Evolutionary conservation across 2,888 invertebrate genomes (phyloP).

Genomic region (Monopis laevigella): DNA sequence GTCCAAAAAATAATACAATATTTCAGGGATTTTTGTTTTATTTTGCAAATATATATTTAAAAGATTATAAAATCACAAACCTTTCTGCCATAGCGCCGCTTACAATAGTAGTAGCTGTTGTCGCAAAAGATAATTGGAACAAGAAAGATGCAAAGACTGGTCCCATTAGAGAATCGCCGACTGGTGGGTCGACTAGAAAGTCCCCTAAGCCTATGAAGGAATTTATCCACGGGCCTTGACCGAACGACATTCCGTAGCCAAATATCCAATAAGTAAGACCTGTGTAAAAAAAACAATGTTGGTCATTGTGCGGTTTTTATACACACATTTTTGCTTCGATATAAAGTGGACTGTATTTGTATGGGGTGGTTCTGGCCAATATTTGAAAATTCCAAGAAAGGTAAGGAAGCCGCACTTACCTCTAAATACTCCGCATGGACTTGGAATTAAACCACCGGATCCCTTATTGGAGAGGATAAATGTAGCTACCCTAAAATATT

Average conservation of each 20-base stretch:
- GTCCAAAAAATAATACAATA: too few relatives aligned
- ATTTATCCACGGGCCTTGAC: conserved; percentile 76
- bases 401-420: too few relatives aligned
- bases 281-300: too few relatives aligned
- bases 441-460: too few relatives aligned
- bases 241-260: conserved; percentile 93
- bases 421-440: too few relatives aligned
- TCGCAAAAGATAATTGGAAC: conserved; percentile 91
- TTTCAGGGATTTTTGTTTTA: background rate
- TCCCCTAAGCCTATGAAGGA: conserved; percentile 86
- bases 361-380: too few relatives aligned
- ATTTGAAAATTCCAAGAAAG: too few relatives aligned
- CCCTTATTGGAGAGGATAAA: too few relatives aligned
- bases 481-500: too few relatives aligned
- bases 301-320: too few relatives aligned
- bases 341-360: too few relatives aligned
- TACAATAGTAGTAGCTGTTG: conserved; percentile 90
- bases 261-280: conserved; percentile 94
- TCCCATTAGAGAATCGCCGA: conserved; percentile 82
- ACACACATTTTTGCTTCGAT: too few relatives aligned
- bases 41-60: background rate
- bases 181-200: conserved; percentile 80
- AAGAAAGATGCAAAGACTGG: conserved; percentile 87
- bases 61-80: conserved; percentile 35
- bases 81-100: conserved; percentile 96